Evolutionary conservation across 2,888 invertebrate species (phyloP).

Genomic region (Drosophila suboccidentalis): DNA sequence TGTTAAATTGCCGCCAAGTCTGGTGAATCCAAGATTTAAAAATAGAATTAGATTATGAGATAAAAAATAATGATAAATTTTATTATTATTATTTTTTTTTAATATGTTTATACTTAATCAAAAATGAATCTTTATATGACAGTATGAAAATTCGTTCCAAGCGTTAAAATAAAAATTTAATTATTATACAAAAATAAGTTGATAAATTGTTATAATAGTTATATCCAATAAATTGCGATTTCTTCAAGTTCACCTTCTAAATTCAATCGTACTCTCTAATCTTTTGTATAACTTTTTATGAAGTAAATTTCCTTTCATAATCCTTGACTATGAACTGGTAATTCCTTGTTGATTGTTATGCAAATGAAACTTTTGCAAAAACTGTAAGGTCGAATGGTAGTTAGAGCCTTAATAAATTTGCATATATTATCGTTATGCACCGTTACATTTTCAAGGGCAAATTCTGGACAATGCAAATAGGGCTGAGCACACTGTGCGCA

Average conservation of each 20-base stretch:
- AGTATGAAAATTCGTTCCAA: no score
- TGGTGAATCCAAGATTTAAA: no score
- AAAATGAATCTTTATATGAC: no score
- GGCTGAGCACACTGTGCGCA: conserved; percentile 55
- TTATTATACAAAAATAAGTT: no score
- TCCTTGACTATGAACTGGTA: conserved; percentile 2
- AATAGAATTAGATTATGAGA: no score
- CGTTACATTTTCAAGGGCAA: conserved; percentile 32
- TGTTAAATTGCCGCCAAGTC: no score
- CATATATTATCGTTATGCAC: conserved; percentile 21
- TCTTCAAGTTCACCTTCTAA: not conserved
- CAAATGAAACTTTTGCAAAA: conserved; percentile 10
- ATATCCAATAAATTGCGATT: not conserved
- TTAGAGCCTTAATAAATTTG: conserved; percentile 8
- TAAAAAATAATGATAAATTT: no score
- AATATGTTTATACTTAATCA: no score
- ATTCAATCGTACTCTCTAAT: not conserved
- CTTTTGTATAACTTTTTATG: not conserved
- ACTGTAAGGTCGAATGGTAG: conserved; percentile 9
- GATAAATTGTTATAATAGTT: no score
- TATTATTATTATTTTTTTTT: no score
- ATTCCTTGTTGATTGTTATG: conserved; percentile 19
- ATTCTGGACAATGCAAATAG: conserved; percentile 17
- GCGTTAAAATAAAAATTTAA: no score
- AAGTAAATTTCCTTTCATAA: conserved; percentile 4